phyloP scores from a whole-genome alignment of 2,888 invertebrate genomes.

The Paralinhomoeus sp. region DNA sequence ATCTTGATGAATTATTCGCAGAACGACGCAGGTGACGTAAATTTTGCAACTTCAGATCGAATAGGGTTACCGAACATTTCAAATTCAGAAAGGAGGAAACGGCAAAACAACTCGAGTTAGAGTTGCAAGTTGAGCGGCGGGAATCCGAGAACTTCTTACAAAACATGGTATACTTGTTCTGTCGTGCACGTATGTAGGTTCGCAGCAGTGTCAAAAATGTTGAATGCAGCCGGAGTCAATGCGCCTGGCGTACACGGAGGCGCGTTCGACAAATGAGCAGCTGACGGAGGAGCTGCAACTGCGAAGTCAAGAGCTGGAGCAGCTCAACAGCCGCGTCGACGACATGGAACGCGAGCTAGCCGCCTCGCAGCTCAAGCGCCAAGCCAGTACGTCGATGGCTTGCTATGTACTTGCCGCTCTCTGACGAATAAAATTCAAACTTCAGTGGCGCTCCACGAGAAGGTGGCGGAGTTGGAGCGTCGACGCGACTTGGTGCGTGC shows the following conservation, averaged over 20 bases:
- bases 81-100: conserved; percentile 12
- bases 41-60: too few relatives aligned
- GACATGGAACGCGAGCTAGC: conserved; percentile 34
- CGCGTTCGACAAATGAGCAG: conserved; percentile 46
- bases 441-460: conserved; percentile 36
- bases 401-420: not conserved
- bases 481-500: conserved; percentile 42
- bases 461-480: conserved; percentile 38
- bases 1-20: conserved; percentile 43
- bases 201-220: too few relatives aligned
- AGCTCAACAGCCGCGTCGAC: conserved; percentile 40
- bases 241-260: conserved; percentile 23
- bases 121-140: conserved; percentile 11
- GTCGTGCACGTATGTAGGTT: too few relatives aligned
- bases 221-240: not conserved
- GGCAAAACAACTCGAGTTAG: conserved; percentile 9
- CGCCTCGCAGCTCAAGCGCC: conserved; percentile 21
- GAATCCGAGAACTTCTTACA: conserved; percentile 12
- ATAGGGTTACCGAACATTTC: too few relatives aligned
- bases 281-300: conserved; percentile 25
- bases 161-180: conserved; percentile 14
- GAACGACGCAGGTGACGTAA: conserved; percentile 40
- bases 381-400: conserved; percentile 12
- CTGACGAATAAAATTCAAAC: not conserved
- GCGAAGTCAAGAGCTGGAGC: conserved; percentile 39